phyloP scores from a whole-genome alignment of 2,113 vertebrate genomes.

The Nicator chloris region DNA sequence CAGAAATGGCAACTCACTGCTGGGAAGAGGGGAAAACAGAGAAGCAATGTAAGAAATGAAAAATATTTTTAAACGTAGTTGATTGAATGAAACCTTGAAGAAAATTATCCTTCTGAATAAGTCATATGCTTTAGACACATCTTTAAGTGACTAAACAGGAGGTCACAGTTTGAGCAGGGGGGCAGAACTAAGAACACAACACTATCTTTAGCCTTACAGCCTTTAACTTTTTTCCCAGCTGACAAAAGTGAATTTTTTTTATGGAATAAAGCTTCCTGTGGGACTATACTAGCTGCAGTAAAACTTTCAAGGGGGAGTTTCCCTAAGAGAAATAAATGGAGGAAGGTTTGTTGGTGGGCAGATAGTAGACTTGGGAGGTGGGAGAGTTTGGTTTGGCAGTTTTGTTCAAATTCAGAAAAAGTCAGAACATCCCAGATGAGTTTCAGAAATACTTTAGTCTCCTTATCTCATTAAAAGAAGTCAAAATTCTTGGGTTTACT shows the following conservation, averaged over 20 bases:
- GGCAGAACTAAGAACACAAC: background rate
- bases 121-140: background rate
- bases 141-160: background rate
- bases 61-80: background rate
- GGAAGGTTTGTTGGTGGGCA: background rate
- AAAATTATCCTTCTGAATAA: background rate
- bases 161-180: background rate
- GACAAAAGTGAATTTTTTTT: background rate
- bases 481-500: background rate
- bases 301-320: background rate
- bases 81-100: background rate
- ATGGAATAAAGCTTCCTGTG: conserved; percentile 14
- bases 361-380: fast-evolving
- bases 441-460: background rate
- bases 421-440: background rate
- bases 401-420: background rate
- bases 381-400: background rate
- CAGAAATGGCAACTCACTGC: background rate
- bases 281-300: background rate
- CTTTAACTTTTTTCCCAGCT: background rate
- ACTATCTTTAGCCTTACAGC: background rate
- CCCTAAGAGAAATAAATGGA: background rate
- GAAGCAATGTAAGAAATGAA: background rate
- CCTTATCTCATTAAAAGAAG: background rate
- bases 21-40: background rate